Evolutionary conservation across 2,888 invertebrate genomes (phyloP), one percentile per base, ranked within the genome.

Genomic region (Pyrocoelia pectoralis): DNA sequence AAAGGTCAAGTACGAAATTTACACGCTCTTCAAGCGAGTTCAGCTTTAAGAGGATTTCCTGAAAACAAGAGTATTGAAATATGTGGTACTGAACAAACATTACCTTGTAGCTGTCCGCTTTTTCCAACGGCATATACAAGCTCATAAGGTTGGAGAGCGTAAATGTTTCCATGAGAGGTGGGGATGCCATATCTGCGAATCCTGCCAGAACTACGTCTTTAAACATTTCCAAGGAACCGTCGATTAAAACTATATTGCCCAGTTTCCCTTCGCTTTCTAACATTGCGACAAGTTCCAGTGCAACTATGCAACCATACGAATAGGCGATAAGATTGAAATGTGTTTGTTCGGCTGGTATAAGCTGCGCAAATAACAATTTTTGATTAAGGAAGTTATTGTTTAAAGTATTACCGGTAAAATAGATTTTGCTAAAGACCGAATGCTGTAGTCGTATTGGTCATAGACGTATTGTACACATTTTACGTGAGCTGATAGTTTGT

Each of bases 231-330:
- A 91, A 92, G 9, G 51, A 6, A 14, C 96, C 95, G 77, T 97
- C 97, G 50, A 98, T 84, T 10, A 94, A 85, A 72, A 91, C 83
- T 1, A 93, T 72, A 41, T 85, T 83, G 1, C 92, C 92, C 10
- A 76, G 81, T 55, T 83, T 83, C 68, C 90, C 91, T 73, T 85
- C 82, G 5, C 80, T 81, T 79, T 94, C 94, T 33, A 97, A 82
- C 73, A 86, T 84, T 8, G 87, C 81, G 2, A 89, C 91, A 62
- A 97, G 82, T 77, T 95, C 93, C 58, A 96, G 80, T 0, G 91
- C 90, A 14, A 95, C 83, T 17, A 91, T 79, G 0, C 90, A 84
- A 46, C 98, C 98, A 76, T 89, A 97, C 10, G 97, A 98, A 83
- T 98, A 97, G 1, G 93, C 96, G 10, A 92, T 85, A 0, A 98